Evolutionary conservation across 2,888 invertebrate genomes (phyloP).

Genomic region (Caenorhabditis virilis): DNA sequence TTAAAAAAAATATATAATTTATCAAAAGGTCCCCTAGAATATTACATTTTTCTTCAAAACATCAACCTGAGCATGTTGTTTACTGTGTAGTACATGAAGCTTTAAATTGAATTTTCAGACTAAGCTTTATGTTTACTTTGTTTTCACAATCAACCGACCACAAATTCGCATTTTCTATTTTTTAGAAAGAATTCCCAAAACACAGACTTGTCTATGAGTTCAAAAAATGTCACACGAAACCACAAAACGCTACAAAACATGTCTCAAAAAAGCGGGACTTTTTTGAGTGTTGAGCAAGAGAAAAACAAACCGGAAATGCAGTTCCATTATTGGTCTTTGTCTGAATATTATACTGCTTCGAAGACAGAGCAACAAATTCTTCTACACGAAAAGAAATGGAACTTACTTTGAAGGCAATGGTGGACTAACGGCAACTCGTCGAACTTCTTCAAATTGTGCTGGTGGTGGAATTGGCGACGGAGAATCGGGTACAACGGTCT

Average conservation of each 20-base stretch:
- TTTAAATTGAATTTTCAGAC: too few species aligned
- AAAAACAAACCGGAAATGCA: slow-evolving; percentile 26
- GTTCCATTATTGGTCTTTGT: slow-evolving; percentile 35
- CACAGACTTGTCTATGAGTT: too few species aligned
- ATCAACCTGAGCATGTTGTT: too few species aligned
- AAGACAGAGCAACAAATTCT: not conserved
- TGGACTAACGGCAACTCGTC: slow-evolving; percentile 41
- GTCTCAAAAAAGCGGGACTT: slow-evolving; percentile 10
- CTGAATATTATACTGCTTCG: too few species aligned
- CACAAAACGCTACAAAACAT: slow-evolving; percentile 12
- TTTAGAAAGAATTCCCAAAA: too few species aligned
- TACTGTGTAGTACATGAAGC: too few species aligned
- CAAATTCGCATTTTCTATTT: too few species aligned
- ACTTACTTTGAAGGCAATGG: slow-evolving; percentile 47
- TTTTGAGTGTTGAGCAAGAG: not conserved
- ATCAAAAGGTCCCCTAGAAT: too few species aligned
- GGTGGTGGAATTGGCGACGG: slow-evolving; percentile 55
- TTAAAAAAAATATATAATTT: too few species aligned
- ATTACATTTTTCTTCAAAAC: too few species aligned
- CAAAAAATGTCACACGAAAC: slow-evolving; percentile 2
- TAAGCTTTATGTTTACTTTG: too few species aligned
- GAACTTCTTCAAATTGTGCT: slow-evolving; percentile 46
- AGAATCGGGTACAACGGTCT: slow-evolving; percentile 40
- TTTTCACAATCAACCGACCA: too few species aligned
- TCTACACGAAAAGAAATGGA: not conserved